A percentile compares a stretch with the other conserved stretches of the same genome.
Conservation (phyloP, 2,113 vertebrate genomes). For the Dolichotis patagonum region DNA sequence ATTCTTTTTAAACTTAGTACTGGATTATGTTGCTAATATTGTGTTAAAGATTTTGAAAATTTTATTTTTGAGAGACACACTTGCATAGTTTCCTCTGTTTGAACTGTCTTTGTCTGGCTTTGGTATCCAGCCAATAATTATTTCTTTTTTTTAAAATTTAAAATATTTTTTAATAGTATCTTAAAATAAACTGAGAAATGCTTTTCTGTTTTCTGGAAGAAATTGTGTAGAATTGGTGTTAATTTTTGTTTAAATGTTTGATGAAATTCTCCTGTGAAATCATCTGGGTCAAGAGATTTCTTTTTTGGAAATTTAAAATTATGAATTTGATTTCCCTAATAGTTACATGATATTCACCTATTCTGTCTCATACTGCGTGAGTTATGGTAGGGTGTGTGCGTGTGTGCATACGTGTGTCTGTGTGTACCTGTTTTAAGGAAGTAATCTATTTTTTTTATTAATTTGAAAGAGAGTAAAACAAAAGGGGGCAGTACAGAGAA, state of each 20-base stretch:
- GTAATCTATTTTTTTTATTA: too few relatives aligned
- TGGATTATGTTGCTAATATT: background rate
- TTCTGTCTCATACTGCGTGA: background rate
- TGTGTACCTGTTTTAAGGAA: background rate
- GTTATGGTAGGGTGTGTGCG: background rate
- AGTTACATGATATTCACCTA: background rate
- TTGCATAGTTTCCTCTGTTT: background rate
- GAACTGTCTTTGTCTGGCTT: background rate
- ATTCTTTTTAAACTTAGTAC: background rate
- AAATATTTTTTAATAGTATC: background rate
- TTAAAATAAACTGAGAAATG: background rate
- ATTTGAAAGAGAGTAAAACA: too few relatives aligned
- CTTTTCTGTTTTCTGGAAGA: background rate
- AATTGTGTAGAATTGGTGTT: background rate
- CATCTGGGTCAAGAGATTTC: background rate
- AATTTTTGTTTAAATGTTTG: slow-evolving; percentile 10
- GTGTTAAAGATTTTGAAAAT: background rate
- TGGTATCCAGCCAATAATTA: background rate
- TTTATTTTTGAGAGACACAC: background rate
- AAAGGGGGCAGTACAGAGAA: too few relatives aligned
- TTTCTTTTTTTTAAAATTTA: background rate
- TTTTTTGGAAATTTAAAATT: background rate
- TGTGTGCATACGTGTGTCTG: background rate
- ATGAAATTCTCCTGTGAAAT: background rate
- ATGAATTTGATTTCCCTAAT: background rate